Percentiles rank a stretch among this genome's conserved stretches.
These are phyloP conservation scores for Nephila pilipes DNA, from an alignment of 1,140 invertebrate genomes.

Conservation along the genomic window DNA sequence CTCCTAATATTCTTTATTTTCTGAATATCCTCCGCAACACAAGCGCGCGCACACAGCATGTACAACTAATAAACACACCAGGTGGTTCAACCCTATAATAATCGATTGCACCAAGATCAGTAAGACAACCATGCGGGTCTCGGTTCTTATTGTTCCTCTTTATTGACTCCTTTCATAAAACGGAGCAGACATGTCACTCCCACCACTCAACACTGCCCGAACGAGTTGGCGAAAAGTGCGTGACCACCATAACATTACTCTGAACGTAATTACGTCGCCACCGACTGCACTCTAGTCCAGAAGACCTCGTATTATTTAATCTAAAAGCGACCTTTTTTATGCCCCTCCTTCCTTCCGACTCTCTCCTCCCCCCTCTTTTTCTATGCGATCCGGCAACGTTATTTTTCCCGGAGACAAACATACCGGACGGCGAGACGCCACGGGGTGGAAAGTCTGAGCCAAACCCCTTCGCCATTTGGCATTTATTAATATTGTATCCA, in stretches of 20 bases:
- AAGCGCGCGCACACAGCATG: too few species aligned
- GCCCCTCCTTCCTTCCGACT: not conserved
- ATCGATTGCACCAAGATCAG: too few species aligned
- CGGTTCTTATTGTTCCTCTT: not conserved
- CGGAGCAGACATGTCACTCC: not conserved
- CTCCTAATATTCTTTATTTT: too few species aligned
- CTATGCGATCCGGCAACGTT: not conserved
- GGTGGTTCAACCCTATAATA: too few species aligned
- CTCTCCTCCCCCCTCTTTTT: not conserved
- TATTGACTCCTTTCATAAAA: not conserved
- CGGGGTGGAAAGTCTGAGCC: not conserved
- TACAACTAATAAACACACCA: too few species aligned
- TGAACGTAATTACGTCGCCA: slow-evolving; percentile 8
- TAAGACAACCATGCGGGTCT: not conserved
- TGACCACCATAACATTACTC: not conserved
- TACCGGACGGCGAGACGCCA: not conserved
- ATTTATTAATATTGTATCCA: not conserved
- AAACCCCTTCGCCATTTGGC: not conserved
- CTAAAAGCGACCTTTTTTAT: not conserved
- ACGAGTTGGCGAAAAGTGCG: not conserved
- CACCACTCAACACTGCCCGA: not conserved
- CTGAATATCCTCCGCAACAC: too few species aligned
- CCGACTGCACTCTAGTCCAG: not conserved
- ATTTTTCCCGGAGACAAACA: too few species aligned
- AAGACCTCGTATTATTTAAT: not conserved